These are phyloP conservation scores for Calidris pygmaea DNA, from an alignment of 2,113 vertebrate genomes.

Conservation along the genomic window DNA sequence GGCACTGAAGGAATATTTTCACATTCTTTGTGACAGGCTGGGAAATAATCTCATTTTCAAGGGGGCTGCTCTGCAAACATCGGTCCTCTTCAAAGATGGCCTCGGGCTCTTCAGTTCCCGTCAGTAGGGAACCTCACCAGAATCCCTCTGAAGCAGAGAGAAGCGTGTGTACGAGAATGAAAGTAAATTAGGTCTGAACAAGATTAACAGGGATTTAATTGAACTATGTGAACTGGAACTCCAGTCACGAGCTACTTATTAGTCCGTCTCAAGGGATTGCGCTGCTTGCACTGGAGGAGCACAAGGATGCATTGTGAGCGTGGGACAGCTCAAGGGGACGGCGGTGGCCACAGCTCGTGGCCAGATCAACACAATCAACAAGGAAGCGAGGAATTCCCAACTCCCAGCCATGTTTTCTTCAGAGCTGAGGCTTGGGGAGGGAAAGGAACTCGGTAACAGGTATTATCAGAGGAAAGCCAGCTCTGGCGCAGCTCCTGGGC, in stretches of 20 bases:
- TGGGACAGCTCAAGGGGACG: background rate
- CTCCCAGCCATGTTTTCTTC: background rate
- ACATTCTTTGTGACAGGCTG: background rate
- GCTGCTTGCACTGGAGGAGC: slow-evolving; percentile 10
- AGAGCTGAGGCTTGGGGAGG: background rate
- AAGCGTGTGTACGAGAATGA: background rate
- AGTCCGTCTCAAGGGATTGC: slow-evolving; percentile 1
- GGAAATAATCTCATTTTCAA: background rate
- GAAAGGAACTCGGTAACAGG: background rate
- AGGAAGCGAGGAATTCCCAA: background rate
- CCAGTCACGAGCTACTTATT: slow-evolving; percentile 62
- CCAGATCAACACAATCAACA: background rate
- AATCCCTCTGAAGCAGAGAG: background rate
- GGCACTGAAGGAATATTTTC: background rate
- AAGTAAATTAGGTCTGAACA: slow-evolving; percentile 65
- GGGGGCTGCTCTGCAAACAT: background rate
- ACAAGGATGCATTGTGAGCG: slow-evolving; percentile 25
- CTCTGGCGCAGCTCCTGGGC: background rate
- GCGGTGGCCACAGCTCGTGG: background rate
- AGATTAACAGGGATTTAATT: slow-evolving; percentile 71
- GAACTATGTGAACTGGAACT: slow-evolving; percentile 65
- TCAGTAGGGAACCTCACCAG: background rate
- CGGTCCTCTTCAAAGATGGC: background rate
- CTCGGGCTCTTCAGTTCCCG: background rate
- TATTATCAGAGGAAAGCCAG: background rate